These are phyloP conservation scores for Psylliodes chrysocephalus DNA, from an alignment of 2,888 invertebrate species.

Conservation along the genomic window DNA sequence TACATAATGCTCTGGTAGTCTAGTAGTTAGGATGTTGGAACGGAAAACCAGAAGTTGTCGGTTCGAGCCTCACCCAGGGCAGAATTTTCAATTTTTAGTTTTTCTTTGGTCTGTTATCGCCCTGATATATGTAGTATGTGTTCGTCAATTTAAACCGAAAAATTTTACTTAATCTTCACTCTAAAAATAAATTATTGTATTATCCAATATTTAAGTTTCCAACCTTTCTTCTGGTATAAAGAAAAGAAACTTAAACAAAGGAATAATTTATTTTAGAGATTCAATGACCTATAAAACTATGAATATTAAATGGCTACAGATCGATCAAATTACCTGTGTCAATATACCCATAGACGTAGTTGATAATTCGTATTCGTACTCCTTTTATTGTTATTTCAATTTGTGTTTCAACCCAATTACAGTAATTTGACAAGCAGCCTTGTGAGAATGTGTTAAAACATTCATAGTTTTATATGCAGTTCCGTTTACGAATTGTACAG, in stretches of 20 bases:
- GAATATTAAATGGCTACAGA: not conserved
- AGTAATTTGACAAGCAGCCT: slow-evolving; percentile 1
- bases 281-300: not conserved
- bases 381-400: slow-evolving; percentile 5
- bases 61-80: too few relatives aligned
- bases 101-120: too few relatives aligned
- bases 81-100: too few relatives aligned
- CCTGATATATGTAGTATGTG: too few relatives aligned
- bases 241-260: not conserved
- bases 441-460: not conserved
- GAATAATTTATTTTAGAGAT: not conserved
- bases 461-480: not conserved
- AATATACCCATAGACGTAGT: not conserved
- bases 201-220: not conserved
- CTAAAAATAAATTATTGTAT: not conserved
- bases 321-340: slow-evolving; percentile 4
- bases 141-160: too few relatives aligned
- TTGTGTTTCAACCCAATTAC: not conserved
- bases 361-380: not conserved
- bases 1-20: too few relatives aligned
- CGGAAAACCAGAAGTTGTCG: too few relatives aligned
- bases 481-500: not conserved
- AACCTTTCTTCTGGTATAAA: not conserved
- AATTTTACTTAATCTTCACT: not conserved
- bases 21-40: too few relatives aligned